Conservation (phyloP, 53 echinoderm and acorn worm species). For the Apostichopus leukothele region DNA sequence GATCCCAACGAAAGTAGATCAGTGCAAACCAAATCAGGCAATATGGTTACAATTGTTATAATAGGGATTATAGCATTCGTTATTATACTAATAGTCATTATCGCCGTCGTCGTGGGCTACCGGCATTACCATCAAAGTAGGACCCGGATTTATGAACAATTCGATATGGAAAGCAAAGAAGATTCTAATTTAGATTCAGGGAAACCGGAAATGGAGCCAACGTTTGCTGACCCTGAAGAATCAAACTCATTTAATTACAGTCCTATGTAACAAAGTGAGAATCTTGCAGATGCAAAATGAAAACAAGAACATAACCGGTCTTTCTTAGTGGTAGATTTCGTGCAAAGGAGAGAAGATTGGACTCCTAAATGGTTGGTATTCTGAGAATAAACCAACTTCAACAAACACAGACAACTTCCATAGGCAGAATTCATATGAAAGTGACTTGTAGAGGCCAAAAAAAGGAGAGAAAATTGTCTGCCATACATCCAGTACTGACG, state of each 20-base stretch:
- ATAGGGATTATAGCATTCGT: slow-evolving; percentile 26
- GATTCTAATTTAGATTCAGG: not conserved
- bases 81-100: slow-evolving; percentile 7
- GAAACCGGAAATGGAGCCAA: slow-evolving; percentile 2
- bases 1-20: not conserved
- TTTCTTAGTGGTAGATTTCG: no score
- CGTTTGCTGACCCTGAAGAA: not conserved
- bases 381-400: no score
- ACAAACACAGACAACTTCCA: no score
- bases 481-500: no score
- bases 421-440: no score
- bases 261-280: slow-evolving; percentile 6
- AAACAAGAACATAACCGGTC: no score
- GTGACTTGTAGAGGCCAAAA: no score
- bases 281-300: no score
- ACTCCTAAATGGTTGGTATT: no score
- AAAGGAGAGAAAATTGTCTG: no score
- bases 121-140: not conserved
- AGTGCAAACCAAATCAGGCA: not conserved
- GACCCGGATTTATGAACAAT: slow-evolving; percentile 46
- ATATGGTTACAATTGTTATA: not conserved
- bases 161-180: slow-evolving; percentile 45
- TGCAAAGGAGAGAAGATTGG: no score
- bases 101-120: slow-evolving; percentile 33
- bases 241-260: slow-evolving; percentile 42